Evolutionary conservation across 2,888 invertebrate species (phyloP).

Genomic region (Amblyteles armatorius): DNA sequence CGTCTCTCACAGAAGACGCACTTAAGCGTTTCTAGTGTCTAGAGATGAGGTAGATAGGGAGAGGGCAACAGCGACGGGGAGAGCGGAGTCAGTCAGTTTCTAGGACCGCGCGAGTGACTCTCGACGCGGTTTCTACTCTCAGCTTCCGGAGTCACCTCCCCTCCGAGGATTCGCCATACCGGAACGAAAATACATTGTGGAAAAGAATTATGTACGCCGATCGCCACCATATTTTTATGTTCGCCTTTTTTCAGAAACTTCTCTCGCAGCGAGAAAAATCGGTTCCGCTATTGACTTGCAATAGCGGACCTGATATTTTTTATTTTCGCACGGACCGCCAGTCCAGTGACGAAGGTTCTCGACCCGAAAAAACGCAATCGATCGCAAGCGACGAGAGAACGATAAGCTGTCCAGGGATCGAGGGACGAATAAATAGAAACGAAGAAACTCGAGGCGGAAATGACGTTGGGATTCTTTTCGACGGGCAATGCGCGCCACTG

Average conservation of each 20-base stretch:
- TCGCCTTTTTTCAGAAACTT: background rate
- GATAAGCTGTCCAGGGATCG: background rate
- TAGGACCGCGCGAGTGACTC: conserved; percentile 63
- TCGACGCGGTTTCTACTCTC: conserved; percentile 55
- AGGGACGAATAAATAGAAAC: conserved; percentile 32
- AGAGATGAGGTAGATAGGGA: conserved; percentile 27
- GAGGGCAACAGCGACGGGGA: conserved; percentile 48
- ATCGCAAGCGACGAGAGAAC: conserved; percentile 13
- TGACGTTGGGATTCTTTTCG: conserved; percentile 44
- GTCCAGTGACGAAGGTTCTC: conserved; percentile 8
- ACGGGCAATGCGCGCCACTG: background rate
- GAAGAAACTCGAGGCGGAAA: conserved; percentile 49
- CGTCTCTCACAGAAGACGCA: conserved; percentile 62
- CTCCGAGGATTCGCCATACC: background rate
- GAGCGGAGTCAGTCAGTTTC: conserved; percentile 59
- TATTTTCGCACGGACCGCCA: background rate
- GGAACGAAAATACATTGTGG: background rate
- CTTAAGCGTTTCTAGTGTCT: conserved; percentile 63
- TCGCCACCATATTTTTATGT: background rate
- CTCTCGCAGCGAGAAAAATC: background rate
- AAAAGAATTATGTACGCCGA: background rate
- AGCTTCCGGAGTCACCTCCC: conserved; percentile 4
- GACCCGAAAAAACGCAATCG: conserved; percentile 12
- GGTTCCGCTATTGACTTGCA: background rate
- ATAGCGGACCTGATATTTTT: background rate